Evolutionary conservation across 2,888 invertebrate species (phyloP).

Genomic region (Apotomis turbidana): DNA sequence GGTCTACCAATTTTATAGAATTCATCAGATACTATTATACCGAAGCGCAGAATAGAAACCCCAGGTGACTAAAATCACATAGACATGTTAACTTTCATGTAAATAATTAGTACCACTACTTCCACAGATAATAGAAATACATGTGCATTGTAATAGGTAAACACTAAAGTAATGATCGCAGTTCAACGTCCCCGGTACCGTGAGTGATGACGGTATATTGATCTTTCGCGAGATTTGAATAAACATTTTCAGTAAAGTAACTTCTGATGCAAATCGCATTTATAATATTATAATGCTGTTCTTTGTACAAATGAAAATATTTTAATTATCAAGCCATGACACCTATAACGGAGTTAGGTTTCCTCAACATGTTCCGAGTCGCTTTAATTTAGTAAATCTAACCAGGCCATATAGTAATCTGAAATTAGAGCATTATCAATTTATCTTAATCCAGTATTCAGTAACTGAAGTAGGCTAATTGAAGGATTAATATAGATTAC

Average conservation of each 20-base stretch:
- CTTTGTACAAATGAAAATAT: not conserved
- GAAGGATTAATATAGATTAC: not conserved
- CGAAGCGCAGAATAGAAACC: too few relatives aligned
- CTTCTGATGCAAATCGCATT: constrained; percentile 12
- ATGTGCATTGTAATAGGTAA: constrained; percentile 29
- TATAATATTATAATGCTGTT: not conserved
- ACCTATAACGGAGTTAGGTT: too few relatives aligned
- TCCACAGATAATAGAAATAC: not conserved
- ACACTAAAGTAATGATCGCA: constrained; percentile 31
- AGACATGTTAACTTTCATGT: constrained; percentile 4
- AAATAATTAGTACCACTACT: constrained; percentile 10
- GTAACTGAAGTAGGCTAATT: not conserved
- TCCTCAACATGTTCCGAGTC: too few relatives aligned
- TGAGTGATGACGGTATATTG: constrained; percentile 51
- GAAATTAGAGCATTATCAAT: not conserved
- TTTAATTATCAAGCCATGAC: too few relatives aligned
- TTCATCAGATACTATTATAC: too few relatives aligned
- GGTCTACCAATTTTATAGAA: too few relatives aligned
- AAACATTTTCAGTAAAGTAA: constrained; percentile 44
- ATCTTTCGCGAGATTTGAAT: constrained; percentile 52
- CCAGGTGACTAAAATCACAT: not conserved
- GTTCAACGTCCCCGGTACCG: constrained; percentile 34
- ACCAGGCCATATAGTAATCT: not conserved
- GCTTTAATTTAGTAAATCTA: too few relatives aligned
- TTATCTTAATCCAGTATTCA: not conserved